Evolutionary conservation across 2,888 invertebrate species (phyloP).

Genomic region (Amphipoea oculea): DNA sequence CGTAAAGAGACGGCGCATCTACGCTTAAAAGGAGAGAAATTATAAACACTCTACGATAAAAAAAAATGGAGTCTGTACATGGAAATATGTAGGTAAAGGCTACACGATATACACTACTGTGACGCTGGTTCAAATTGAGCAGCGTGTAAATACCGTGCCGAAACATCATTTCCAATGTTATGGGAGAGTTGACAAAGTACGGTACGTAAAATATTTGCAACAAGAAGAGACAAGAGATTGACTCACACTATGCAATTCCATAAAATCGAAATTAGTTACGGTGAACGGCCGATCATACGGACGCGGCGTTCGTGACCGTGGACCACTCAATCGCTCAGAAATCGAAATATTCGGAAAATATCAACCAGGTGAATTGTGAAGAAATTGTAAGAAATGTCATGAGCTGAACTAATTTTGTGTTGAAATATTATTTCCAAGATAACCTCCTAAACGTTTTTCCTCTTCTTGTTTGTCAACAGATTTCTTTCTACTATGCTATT

Average conservation of each 20-base stretch:
- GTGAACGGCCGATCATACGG: constrained; percentile 80
- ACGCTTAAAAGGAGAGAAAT: constrained; percentile 70
- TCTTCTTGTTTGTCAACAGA: constrained; percentile 13
- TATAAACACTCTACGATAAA: constrained; percentile 44
- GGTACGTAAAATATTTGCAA: constrained; percentile 55
- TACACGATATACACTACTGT: neutral
- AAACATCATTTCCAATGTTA: constrained; percentile 36
- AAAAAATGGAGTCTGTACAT: constrained; percentile 30
- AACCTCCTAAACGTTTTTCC: constrained; percentile 9
- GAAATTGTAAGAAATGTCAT: constrained; percentile 46
- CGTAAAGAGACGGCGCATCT: constrained; percentile 61
- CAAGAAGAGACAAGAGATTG: constrained; percentile 64
- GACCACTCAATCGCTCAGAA: constrained; percentile 65
- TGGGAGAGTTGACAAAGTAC: constrained; percentile 60
- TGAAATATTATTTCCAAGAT: constrained; percentile 28
- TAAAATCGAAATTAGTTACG: constrained; percentile 79
- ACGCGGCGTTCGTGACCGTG: constrained; percentile 78
- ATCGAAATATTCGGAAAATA: constrained; percentile 49
- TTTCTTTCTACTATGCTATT: constrained; percentile 15
- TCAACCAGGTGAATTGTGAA: constrained; percentile 38
- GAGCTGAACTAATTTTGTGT: constrained; percentile 41
- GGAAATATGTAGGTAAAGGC: constrained; percentile 3
- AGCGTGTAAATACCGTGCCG: constrained; percentile 25
- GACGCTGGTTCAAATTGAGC: neutral
- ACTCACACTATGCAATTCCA: constrained; percentile 74